phyloP scores from a whole-genome alignment of 1,140 invertebrate species.

The Drosophila saltans region DNA sequence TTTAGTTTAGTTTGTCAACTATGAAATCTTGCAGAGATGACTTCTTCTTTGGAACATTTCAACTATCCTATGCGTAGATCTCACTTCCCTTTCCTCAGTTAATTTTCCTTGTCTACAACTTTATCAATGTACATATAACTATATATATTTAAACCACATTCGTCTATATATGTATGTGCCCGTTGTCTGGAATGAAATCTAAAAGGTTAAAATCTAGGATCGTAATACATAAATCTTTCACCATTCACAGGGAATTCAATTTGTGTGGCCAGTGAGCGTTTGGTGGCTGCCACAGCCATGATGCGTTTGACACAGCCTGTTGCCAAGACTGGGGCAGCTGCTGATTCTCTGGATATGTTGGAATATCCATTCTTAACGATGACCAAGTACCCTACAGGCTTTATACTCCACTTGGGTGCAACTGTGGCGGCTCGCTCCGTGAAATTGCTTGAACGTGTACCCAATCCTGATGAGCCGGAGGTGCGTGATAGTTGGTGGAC shows the following conservation, averaged over 20 bases:
- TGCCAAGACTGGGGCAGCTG: conserved; percentile 75
- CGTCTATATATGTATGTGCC: conserved; percentile 5
- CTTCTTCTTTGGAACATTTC: too few relatives aligned
- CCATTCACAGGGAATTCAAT: conserved; percentile 75
- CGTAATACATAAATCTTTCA: background rate
- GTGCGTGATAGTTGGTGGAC: conserved; percentile 97
- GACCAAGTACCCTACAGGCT: conserved; percentile 93
- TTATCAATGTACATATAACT: background rate
- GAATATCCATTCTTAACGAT: conserved; percentile 98
- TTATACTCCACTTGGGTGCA: conserved; percentile 95
- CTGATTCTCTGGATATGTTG: conserved; percentile 90
- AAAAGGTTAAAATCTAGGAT: too few relatives aligned
- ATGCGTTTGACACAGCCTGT: conserved; percentile 83
- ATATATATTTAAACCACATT: background rate
- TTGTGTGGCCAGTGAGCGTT: conserved; percentile 78
- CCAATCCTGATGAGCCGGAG: conserved; percentile 93
- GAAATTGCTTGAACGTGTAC: conserved; percentile 92
- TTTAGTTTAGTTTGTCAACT: too few relatives aligned
- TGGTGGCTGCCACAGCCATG: conserved; percentile 78
- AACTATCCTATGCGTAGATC: background rate
- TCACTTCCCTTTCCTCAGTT: conserved; percentile 2
- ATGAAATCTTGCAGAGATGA: too few relatives aligned
- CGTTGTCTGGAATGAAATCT: background rate
- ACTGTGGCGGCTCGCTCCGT: conserved; percentile 94
- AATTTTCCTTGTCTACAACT: background rate